Evolutionary conservation across 2,888 invertebrate genomes (phyloP), one percentile per base, ranked within the genome.

Genomic region (Protonemura montana): DNA sequence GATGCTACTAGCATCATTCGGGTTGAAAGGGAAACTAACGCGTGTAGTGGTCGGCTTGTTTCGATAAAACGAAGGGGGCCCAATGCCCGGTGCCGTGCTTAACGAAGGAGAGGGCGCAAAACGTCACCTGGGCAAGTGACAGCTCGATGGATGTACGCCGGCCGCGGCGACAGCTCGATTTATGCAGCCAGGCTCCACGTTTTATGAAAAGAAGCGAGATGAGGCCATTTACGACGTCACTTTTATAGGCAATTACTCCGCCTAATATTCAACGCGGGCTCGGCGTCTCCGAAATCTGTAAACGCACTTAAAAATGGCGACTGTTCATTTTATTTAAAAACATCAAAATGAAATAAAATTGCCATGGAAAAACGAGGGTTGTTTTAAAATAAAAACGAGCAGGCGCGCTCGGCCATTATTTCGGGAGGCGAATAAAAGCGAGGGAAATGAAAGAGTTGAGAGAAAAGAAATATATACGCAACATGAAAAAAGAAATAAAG

Each of bases 291-390:
- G 29, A 84, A 84, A 84, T 84, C 84, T 84, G 84, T 84, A 84
- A 84, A 84, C 84, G 84, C 84, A 84, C 84, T 84, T 84, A 84
- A 84, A 84, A 84, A 84, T 84, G 84, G 84, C 84, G 84, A 59
- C 29, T 84, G 84, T 84, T 84, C 84, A 84, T 84, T 84, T 84
- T 84, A 84, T 84, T 84, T 84, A 28, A 84, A 84, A 84, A 59
- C 76, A 84, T 84, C 84, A 84, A 84, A 84, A 84, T 84, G 84
- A 84, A 84, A 84, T 84, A 84, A 84, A 78, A 84, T 59, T 84
- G 42, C 59, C 76, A 59, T 28, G 84, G 76, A 59, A 27, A 59
- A 59, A 84, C 76, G 76, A 76, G 84, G 84, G 84, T 59, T 76
- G 84, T 84, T 84, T 84, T 59, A 84, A 81, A 84, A 84, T 84